Conservation (phyloP, 2,113 vertebrate species). For the Arenaria interpres region DNA sequence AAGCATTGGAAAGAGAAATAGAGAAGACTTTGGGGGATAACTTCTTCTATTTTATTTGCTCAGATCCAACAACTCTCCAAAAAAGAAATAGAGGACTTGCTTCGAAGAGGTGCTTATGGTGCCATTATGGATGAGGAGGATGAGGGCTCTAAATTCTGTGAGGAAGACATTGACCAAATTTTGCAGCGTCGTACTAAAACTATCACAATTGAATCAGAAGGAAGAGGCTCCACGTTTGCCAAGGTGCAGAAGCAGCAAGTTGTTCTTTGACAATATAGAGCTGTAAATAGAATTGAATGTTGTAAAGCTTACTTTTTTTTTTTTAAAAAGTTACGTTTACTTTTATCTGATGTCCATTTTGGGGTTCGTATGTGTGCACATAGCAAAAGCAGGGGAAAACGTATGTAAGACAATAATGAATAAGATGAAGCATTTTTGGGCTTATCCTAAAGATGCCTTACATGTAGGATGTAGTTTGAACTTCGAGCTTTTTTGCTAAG, state of each 20-base stretch:
- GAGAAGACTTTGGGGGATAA: not conserved
- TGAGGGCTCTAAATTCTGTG: conserved; percentile 98
- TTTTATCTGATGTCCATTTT: not conserved
- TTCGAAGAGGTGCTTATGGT: conserved; percentile 94
- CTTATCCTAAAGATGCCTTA: not conserved
- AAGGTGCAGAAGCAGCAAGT: conserved; percentile 81
- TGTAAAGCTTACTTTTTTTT: not conserved
- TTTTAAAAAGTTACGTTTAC: not conserved
- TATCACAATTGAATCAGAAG: conserved; percentile 97
- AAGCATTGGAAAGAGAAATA: not conserved
- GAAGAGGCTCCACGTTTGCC: conserved; percentile 95
- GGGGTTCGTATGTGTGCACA: fast-evolving
- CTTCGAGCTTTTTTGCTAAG: not conserved
- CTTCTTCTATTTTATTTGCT: not conserved
- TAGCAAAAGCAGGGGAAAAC: not conserved
- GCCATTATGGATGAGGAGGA: conserved; percentile 99
- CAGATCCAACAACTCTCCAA: conserved; percentile 94
- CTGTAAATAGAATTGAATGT: not conserved
- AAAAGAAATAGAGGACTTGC: conserved; percentile 96
- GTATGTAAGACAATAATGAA: not conserved
- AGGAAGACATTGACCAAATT: conserved; percentile 98
- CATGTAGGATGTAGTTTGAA: not conserved
- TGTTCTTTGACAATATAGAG: not conserved
- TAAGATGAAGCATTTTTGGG: not conserved
- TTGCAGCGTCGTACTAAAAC: conserved; percentile 96